Evolutionary conservation across 2,797 vertebrate species (phyloP), one percentile per base, ranked within the genome.

Genomic region (Lithobates sylvaticus): DNA sequence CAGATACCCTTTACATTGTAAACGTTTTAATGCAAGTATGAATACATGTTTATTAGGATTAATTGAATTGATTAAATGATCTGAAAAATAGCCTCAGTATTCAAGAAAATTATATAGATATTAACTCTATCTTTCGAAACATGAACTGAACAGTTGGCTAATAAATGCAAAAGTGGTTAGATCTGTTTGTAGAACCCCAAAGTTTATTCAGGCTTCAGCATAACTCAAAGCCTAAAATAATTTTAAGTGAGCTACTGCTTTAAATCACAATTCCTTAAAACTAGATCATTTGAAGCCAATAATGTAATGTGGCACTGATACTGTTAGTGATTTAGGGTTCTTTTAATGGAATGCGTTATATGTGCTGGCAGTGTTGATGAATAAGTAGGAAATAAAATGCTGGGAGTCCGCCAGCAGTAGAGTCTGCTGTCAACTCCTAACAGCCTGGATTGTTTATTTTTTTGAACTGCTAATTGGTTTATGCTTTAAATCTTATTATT

Each of bases 371-470:
- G 32, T 61, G 26, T 26, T 72, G 10, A 47, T 23, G 4, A 3
- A 64, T 64, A 44, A 32, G 12, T 9, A 72, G 32, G 69, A 7
- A 61, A 26, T n/a, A 16, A 67, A 34, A 54, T 32, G 78, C 44
- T 81, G 44, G 67, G 68, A 50, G 39, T 27, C 42, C 2, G n/a
- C 65, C 44, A 18, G 13, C 34, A 74, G 34, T 82, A 82, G 61
- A 65, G 65, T 81, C 69, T 73, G 47, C 79, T 73, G 70, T 73
- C 70, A 82, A 61, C 54, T 70, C 9, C 68, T 72, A 58, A 73
- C n/a, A 7, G 69, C 36, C 54, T 18, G 26, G 10, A 23, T 82
- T 82, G 70, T 82, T 82, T 73, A 39, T 65, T 65, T 73, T 73
- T 58, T 74, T 82, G 42, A 23, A 82, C 18, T 18, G n/a, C 10